Evolutionary conservation across 2,888 invertebrate species (phyloP).

Genomic region (Carterocephalus palaemon): DNA sequence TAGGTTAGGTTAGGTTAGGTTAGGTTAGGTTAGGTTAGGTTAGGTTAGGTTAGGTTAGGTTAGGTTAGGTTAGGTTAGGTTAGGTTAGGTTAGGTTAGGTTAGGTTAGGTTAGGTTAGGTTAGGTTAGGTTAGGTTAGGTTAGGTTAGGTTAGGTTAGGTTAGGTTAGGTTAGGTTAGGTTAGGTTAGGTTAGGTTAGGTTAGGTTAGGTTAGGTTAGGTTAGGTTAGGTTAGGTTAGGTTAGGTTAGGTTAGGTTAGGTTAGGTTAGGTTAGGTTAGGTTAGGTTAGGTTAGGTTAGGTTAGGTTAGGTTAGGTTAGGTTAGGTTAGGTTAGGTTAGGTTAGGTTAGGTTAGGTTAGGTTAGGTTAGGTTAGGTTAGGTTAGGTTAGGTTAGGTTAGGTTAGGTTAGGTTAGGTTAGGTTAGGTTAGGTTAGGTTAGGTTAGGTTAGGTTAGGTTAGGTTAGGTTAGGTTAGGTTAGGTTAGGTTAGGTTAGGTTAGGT

Average conservation of each 20-base stretch:
- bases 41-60: slow-evolving; percentile 8
- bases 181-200: slow-evolving; percentile 31
- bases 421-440: slow-evolving; percentile 29
- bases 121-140: slow-evolving; percentile 24
- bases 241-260: slow-evolving; percentile 28
- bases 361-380: slow-evolving; percentile 31
- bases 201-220: slow-evolving; percentile 32
- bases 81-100: slow-evolving; percentile 22
- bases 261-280: slow-evolving; percentile 23
- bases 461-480: slow-evolving; percentile 21
- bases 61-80: slow-evolving; percentile 23
- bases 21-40: slow-evolving; percentile 5
- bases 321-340: slow-evolving; percentile 23
- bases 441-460: slow-evolving; percentile 29
- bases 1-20: slow-evolving; percentile 18
- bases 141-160: slow-evolving; percentile 26
- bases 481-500: slow-evolving; percentile 20
- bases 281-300: slow-evolving; percentile 16
- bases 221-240: slow-evolving; percentile 33
- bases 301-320: not conserved
- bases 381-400: slow-evolving; percentile 29
- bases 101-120: slow-evolving; percentile 24
- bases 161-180: slow-evolving; percentile 29
- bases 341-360: slow-evolving; percentile 31
- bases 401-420: slow-evolving; percentile 30